These are phyloP conservation scores for Papilio xuthus DNA, from an alignment of 1,140 invertebrate genomes.

Conservation along the genomic window DNA sequence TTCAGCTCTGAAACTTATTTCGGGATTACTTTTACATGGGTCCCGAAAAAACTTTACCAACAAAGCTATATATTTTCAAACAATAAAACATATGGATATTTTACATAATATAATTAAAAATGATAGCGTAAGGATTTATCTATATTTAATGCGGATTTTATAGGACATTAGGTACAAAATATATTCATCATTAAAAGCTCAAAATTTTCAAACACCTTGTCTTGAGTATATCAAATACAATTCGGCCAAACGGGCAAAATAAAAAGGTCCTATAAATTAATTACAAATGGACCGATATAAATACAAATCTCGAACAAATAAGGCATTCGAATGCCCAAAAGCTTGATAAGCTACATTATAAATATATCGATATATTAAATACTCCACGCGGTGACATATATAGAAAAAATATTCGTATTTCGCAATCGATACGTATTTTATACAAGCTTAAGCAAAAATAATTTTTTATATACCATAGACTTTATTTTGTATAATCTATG, in stretches of 20 bases:
- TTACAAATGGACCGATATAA: constrained; percentile 48
- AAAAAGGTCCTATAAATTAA: constrained; percentile 45
- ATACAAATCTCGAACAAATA: constrained; percentile 48
- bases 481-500: constrained; percentile 58
- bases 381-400: constrained; percentile 64
- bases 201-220: constrained; percentile 76
- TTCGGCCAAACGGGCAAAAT: constrained; percentile 58
- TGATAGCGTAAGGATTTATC: constrained; percentile 32
- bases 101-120: background rate
- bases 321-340: constrained; percentile 54
- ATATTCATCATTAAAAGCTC: constrained; percentile 74
- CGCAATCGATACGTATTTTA: constrained; percentile 73
- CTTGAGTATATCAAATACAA: constrained; percentile 59
- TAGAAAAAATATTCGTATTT: constrained; percentile 77
- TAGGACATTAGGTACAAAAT: constrained; percentile 57
- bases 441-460: constrained; percentile 80
- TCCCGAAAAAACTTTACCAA: constrained; percentile 45
- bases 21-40: constrained; percentile 56
- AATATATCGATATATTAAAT: constrained; percentile 62
- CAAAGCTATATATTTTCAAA: background rate
- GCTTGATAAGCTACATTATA: constrained; percentile 64
- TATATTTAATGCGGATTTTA: constrained; percentile 47
- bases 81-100: background rate
- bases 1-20: constrained; percentile 52
- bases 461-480: constrained; percentile 71